These are phyloP conservation scores for Cenopis cana DNA, from an alignment of 2,888 invertebrate genomes.

Conservation along the genomic window DNA sequence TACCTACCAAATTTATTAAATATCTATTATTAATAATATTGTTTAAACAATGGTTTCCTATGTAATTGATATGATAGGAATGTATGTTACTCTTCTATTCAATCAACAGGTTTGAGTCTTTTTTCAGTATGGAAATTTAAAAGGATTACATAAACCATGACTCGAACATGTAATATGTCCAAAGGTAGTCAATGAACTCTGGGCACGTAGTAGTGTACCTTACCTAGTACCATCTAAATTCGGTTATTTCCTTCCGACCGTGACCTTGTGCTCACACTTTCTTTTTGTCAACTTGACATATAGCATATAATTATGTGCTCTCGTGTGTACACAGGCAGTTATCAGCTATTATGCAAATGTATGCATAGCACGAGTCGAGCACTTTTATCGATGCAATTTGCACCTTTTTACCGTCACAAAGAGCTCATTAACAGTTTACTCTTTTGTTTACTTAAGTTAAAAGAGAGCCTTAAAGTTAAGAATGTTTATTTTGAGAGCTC, in stretches of 20 bases:
- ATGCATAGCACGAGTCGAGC: background rate
- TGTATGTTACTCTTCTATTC: no score
- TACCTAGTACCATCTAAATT: background rate
- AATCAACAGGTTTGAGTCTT: no score
- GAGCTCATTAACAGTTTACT: background rate
- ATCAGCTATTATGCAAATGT: conserved; percentile 33
- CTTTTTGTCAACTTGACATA: conserved; percentile 30
- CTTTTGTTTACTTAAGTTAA: conserved; percentile 8
- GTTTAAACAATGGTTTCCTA: background rate
- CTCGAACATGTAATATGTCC: no score
- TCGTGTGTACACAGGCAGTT: conserved; percentile 28
- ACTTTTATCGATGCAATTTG: conserved; percentile 8
- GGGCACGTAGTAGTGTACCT: no score
- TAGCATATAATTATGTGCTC: conserved; percentile 2
- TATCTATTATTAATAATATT: background rate
- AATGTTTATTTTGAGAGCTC: conserved; percentile 3
- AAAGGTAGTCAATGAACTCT: no score
- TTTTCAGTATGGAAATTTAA: no score
- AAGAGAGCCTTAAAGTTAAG: background rate
- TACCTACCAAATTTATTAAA: background rate
- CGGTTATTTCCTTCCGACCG: conserved; percentile 1
- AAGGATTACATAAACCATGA: background rate
- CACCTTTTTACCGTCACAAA: conserved; percentile 16
- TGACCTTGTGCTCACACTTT: conserved; percentile 33
- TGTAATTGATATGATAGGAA: no score